phyloP scores from a whole-genome alignment of 2,113 vertebrate species.

The Podilymbus podiceps region DNA sequence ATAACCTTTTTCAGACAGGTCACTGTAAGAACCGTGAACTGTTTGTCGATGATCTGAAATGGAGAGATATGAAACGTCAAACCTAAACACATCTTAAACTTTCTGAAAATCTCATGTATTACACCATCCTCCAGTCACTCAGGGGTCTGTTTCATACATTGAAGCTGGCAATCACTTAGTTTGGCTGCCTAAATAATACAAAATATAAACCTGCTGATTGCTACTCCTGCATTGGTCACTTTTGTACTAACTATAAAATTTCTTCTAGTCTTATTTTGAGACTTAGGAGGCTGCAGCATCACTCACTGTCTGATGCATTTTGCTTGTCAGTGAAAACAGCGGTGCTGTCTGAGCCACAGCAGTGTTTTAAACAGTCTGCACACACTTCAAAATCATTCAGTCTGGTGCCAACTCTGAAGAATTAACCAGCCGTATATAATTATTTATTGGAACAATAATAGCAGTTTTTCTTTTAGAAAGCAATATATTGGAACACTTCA shows the following conservation, averaged over 20 bases:
- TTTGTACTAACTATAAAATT: not conserved
- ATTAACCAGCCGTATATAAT: not conserved
- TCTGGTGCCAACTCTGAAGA: not conserved
- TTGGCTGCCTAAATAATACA: not conserved
- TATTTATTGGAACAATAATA: constrained; percentile 10
- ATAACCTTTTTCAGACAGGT: not conserved
- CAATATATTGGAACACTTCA: not conserved
- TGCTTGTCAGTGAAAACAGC: not conserved
- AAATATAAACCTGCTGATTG: not conserved
- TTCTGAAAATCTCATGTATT: not conserved
- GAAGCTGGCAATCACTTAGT: not conserved
- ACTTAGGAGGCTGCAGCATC: not conserved
- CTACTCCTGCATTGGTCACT: not conserved
- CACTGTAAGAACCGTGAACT: not conserved
- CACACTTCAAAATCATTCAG: not conserved
- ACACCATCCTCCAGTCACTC: not conserved
- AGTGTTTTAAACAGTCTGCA: not conserved
- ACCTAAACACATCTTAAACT: not conserved
- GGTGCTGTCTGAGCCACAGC: not conserved
- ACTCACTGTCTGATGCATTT: not conserved
- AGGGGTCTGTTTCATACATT: not conserved
- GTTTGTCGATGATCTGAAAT: not conserved
- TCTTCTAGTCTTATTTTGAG: not conserved
- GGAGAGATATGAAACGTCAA: not conserved
- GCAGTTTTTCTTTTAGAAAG: constrained; percentile 25